Base-by-base conservation (phyloP, 2,113 vertebrate genomes). In the Charadrius vociferus region DNA sequence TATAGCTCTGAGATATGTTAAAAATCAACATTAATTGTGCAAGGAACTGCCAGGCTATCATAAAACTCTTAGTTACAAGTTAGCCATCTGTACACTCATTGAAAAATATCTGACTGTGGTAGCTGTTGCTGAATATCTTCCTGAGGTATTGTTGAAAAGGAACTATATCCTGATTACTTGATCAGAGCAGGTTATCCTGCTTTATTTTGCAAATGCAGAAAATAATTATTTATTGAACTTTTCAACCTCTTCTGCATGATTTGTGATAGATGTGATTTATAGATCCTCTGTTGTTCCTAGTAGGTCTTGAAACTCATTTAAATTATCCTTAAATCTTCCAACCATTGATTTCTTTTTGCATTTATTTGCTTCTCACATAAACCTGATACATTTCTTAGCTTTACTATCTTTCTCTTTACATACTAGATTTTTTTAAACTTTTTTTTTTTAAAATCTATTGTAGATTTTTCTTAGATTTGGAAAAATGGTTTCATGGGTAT, bases 151-250 rank as follows among this genome's bases (percentile, higher is more conserved):
- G 23, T 67, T 75, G 78, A n/a, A 89, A 72, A 80, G 47, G 23
- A 77, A 10, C 67, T 73, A 17, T 86, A 70, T 81, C 39, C 41
- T 70, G 66, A 70, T 93, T 85, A 66, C 49, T 66, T 83, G 63
- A 81, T 80, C 41, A 50, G 47, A 88, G 55, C 43, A 94, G 29
- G 43, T 93, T 93, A 71, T 86, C 72, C 39, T 73, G 17, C 62
- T 90, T 92, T 84, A 78, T 94, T 94, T 94, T 47, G 68, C 59
- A 86, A 88, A 81, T 92, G 39, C 66, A 65, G 49, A 91, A 96
- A 75, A 86, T 95, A 96, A 93, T 91, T 95, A 95, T 96, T 93
- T 97, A 94, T 95, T 88, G 95, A 96, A 92, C 79, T 91, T 94
- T 81, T 77, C 75, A 86, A 77, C 37, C 36, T 92, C 34, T 96